A percentile compares a stretch with the other conserved stretches of the same genome.
Conservation (phyloP, 23 tunicate species). For the Styela clava region DNA sequence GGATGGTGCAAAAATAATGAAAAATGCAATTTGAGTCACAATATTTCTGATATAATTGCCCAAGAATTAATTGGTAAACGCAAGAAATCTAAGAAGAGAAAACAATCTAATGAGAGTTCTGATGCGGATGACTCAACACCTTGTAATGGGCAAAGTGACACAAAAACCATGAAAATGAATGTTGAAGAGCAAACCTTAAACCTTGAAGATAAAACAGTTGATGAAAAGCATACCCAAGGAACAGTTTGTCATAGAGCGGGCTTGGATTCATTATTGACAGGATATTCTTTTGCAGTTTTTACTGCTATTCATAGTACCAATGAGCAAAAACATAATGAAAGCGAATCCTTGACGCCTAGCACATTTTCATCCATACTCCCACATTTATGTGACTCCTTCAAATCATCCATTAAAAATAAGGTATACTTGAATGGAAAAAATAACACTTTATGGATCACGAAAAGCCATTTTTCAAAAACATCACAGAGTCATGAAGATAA, state of each 20-base stretch:
- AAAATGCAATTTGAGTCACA: constrained; percentile 47
- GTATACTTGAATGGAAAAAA: constrained; percentile 58
- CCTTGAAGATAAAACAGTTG: not conserved
- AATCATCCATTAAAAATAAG: constrained; percentile 36
- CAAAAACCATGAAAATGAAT: not conserved
- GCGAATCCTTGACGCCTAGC: no score
- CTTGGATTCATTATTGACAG: constrained; percentile 74
- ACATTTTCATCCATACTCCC: constrained; percentile 35
- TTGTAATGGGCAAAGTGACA: not conserved
- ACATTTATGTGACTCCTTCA: constrained; percentile 19
- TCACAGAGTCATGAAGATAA: constrained; percentile 60
- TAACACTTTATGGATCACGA: constrained; percentile 55
- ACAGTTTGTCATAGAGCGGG: constrained; percentile 48
- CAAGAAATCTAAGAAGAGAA: not conserved
- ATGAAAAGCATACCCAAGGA: constrained; percentile 1
- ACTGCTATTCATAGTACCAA: constrained; percentile 18
- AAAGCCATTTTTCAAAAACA: constrained; percentile 54
- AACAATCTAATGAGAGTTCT: not conserved
- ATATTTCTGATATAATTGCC: constrained; percentile 45
- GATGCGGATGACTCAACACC: no score
- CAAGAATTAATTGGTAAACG: not conserved
- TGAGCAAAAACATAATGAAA: not conserved
- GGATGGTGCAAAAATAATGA: constrained; percentile 52
- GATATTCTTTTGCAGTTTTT: constrained; percentile 62
- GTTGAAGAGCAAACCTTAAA: not conserved